Conservation (phyloP, 92 coral and sea anemone species). For the Actinernus sp. region DNA sequence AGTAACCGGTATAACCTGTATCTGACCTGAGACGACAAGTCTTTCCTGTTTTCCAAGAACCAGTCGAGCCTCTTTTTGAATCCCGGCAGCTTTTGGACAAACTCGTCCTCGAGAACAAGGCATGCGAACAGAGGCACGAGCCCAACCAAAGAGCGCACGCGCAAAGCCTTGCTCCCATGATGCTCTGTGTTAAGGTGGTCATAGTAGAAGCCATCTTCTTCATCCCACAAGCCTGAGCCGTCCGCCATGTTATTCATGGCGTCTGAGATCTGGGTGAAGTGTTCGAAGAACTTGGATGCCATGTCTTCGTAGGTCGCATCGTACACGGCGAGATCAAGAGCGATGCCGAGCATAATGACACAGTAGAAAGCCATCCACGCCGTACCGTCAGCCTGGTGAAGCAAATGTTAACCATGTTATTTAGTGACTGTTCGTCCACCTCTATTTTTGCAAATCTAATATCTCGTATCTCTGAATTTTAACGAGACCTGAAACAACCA, state of each 20-base stretch:
- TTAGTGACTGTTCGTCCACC: too few relatives aligned
- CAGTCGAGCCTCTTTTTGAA: constrained; percentile 84
- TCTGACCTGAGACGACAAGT: constrained; percentile 69
- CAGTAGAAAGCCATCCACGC: constrained; percentile 99
- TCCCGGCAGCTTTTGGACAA: constrained; percentile 76
- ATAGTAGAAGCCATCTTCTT: constrained; percentile 94
- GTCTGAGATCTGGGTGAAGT: constrained; percentile 94
- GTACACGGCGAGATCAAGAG: constrained; percentile 84
- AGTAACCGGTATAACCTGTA: too few relatives aligned
- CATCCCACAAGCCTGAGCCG: constrained; percentile 97
- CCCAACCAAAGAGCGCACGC: constrained; percentile 92
- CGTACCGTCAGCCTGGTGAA: constrained; percentile 93
- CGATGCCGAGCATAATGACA: constrained; percentile 88
- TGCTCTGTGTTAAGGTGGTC: constrained; percentile 69
- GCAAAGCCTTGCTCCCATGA: constrained; percentile 47
- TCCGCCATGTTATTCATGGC: constrained; percentile 95
- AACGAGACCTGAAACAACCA: too few relatives aligned
- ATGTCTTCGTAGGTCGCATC: constrained; percentile 93
- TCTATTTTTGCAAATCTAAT: too few relatives aligned
- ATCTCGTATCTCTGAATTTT: neutral
- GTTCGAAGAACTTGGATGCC: constrained; percentile 99
- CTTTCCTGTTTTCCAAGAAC: constrained; percentile 86
- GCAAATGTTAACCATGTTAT: too few relatives aligned
- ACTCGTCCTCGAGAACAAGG: constrained; percentile 73
- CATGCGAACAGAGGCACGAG: constrained; percentile 85